Evolutionary conservation across 30 jellyfish, hydroid and myxozoan genomes (phyloP).

Genomic region (Turritopsis dohrnii): DNA sequence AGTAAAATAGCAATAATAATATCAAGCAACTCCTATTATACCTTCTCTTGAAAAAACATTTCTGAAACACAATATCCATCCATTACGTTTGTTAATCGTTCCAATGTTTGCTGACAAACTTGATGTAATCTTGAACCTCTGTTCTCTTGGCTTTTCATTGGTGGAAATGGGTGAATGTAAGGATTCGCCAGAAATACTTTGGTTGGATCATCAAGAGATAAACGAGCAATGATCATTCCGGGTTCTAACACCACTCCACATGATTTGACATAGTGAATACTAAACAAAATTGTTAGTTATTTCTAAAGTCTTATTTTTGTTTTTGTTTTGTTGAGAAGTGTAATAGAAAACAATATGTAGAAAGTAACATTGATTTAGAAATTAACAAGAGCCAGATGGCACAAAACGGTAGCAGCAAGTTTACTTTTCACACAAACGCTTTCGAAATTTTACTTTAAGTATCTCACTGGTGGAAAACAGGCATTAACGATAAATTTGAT

Average conservation of each 20-base stretch:
- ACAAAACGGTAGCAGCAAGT: no score
- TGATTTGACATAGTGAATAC: conserved; percentile 73
- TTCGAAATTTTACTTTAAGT: no score
- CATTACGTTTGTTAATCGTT: conserved; percentile 59
- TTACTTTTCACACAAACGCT: no score
- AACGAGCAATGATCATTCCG: conserved; percentile 87
- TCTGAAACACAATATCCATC: conserved; percentile 79
- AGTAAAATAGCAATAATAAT: no score
- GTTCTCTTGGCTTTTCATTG: neutral
- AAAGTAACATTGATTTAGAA: no score
- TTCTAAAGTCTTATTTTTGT: no score
- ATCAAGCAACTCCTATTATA: no score
- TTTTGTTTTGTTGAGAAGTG: no score
- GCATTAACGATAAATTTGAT: no score
- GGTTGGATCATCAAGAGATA: conserved; percentile 80
- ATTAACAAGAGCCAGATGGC: no score
- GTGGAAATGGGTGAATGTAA: conserved; percentile 23
- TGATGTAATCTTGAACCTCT: conserved; percentile 30
- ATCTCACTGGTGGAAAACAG: no score
- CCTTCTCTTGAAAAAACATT: conserved; percentile 80
- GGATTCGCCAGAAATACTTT: conserved; percentile 54
- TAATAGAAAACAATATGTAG: no score
- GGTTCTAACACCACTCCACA: conserved; percentile 91
- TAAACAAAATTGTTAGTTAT: conserved; percentile 16
- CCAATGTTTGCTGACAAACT: conserved; percentile 60